Conservation (phyloP, 1,140 invertebrate genomes). For the Cataglyphis hispanica region DNA sequence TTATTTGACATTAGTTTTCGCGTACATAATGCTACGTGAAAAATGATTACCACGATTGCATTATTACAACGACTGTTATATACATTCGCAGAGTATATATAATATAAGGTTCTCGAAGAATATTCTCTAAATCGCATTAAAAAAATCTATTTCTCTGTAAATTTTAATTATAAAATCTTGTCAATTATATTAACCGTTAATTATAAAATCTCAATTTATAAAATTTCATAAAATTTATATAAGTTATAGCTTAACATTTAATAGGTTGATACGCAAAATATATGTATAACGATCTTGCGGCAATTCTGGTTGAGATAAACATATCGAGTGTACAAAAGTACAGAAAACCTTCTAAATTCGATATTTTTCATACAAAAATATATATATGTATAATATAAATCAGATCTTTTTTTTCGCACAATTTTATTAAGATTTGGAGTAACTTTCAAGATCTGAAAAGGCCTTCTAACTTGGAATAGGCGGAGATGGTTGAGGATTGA, state of each 20-base stretch:
- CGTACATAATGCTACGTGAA: constrained; percentile 38
- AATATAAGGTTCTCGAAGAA: not conserved
- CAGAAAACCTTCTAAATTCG: not conserved
- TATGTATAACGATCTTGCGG: not conserved
- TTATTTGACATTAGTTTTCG: constrained; percentile 61
- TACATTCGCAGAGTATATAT: not conserved
- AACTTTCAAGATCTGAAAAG: constrained; percentile 6
- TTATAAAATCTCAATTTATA: constrained; percentile 31
- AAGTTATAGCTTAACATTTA: not conserved
- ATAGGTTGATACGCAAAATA: not conserved
- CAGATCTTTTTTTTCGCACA: not conserved
- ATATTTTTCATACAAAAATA: constrained; percentile 7
- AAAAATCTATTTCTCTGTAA: constrained; percentile 42
- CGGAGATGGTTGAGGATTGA: constrained; percentile 80
- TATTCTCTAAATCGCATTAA: constrained; percentile 14
- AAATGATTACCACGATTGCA: not conserved
- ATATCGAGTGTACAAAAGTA: not conserved
- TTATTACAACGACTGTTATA: constrained; percentile 6
- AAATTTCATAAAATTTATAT: constrained; percentile 1
- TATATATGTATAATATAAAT: not conserved
- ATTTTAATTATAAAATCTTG: constrained; percentile 2
- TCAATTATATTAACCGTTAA: too few relatives aligned
- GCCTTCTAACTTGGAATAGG: constrained; percentile 75
- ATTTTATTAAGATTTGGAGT: constrained; percentile 16
- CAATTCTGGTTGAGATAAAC: not conserved